Evolutionary conservation across 2,888 invertebrate genomes (phyloP).

Genomic region (Adineta ricciae): DNA sequence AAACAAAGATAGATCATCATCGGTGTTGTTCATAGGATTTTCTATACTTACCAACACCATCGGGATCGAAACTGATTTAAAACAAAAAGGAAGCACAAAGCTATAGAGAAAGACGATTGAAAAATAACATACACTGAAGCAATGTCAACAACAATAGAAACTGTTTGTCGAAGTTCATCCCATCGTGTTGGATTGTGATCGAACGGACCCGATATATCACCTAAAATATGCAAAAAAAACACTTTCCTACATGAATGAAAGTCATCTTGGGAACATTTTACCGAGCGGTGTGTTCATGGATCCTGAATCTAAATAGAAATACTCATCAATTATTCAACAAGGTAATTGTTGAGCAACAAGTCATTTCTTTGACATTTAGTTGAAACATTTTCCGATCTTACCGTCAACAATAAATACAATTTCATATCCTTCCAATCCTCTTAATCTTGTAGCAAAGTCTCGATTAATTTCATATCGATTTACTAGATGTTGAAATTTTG

Average conservation of each 20-base stretch:
- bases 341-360: too few species aligned
- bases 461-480: conserved; percentile 19
- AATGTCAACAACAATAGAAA: conserved; percentile 27
- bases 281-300: background rate
- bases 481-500: conserved; percentile 20
- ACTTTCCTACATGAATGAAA: background rate
- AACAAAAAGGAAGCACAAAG: background rate
- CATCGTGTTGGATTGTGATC: conserved; percentile 25
- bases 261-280: background rate
- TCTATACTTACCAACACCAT: background rate
- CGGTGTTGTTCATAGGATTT: background rate
- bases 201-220: background rate
- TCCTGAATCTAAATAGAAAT: background rate
- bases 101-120: background rate
- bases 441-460: conserved; percentile 9
- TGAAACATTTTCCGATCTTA: too few species aligned
- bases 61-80: background rate
- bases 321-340: background rate
- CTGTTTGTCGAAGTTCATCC: conserved; percentile 30
- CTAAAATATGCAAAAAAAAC: background rate
- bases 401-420: background rate
- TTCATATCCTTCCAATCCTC: conserved; percentile 15
- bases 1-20: too few species aligned
- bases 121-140: background rate
- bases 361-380: too few species aligned